Base-by-base conservation (phyloP, 2,888 invertebrate genomes). In the Scaptomyza reducta region DNA sequence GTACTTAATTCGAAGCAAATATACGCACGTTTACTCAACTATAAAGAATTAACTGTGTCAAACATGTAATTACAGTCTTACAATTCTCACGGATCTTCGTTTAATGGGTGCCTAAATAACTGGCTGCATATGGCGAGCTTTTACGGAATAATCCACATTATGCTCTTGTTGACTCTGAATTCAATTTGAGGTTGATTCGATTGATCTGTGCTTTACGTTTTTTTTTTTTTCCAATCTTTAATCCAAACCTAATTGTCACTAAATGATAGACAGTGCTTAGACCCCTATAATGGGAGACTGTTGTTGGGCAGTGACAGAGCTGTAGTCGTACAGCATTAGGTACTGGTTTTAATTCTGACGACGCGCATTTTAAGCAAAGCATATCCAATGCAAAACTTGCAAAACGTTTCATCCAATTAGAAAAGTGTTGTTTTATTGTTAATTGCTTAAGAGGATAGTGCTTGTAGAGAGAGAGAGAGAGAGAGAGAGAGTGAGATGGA, bases 391-490 rank as follows among this genome's bases (percentile, higher is more conserved):
- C 63, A 70, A 74, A 83, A 83, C 83, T 88, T 88, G 87, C 84
- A 86, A 82, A 82, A 77, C 87, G 84, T 87, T 87, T 88, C 73
- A 85, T 82, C 89, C 87, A 85, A 85, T 85, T 85, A 88, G 85
- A 85, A 74, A 74, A 88, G 71, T 74, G 89, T 85, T 85, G 89
- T 85, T 82, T 87, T 79, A 87, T 85, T 85, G 88, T 87, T 88
- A 85, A 85, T 88, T 85, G 85, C 82, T 54, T 69, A 18, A 53
- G 53, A 51, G 58, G 47, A 40, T 51, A 61, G 60, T 53, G 69
- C 46, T 45, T 40, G 47, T 47, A 35, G 51, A 58, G 47, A 6
- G 33, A 25, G 11, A 42, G 38, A 25, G n/a, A n/a, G n/a, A n/a
- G n/a, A n/a, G n/a, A n/a, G 51, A 58, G 47, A 6, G 33, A 25